These are phyloP conservation scores for Heliconius congener DNA, from an alignment of 1,140 invertebrate genomes.

Conservation along the genomic window DNA sequence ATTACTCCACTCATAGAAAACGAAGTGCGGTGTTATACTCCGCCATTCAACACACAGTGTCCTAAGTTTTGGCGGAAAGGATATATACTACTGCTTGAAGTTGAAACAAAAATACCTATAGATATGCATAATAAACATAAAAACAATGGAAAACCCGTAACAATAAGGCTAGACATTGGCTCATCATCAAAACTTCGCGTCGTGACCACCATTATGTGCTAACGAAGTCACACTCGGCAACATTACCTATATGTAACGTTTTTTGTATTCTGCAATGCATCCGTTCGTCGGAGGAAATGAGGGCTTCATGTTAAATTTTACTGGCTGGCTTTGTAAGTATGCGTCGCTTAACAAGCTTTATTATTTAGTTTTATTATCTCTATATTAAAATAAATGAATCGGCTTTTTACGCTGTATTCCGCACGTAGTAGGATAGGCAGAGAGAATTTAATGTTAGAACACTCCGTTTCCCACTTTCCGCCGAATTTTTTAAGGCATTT, in stretches of 20 bases:
- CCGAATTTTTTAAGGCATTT: too few species aligned
- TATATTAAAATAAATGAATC: background rate
- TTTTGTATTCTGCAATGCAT: slow-evolving; percentile 60
- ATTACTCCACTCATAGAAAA: too few species aligned
- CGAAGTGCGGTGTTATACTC: too few species aligned
- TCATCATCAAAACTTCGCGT: slow-evolving; percentile 50
- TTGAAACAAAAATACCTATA: too few species aligned
- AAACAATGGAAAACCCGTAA: slow-evolving; percentile 45
- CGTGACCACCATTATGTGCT: slow-evolving; percentile 55
- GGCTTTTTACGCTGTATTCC: too few species aligned
- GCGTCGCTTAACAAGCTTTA: slow-evolving; percentile 28
- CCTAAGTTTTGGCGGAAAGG: too few species aligned
- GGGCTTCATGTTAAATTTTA: slow-evolving; percentile 62
- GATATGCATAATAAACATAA: slow-evolving; percentile 27
- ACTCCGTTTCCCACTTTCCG: too few species aligned
- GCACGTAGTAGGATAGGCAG: too few species aligned
- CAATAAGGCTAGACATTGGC: slow-evolving; percentile 55
- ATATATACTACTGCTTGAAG: too few species aligned
- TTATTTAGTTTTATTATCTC: slow-evolving; percentile 2
- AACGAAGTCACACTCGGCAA: slow-evolving; percentile 50
- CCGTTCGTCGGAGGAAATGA: slow-evolving; percentile 68
- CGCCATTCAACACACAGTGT: too few species aligned
- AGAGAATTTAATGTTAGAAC: too few species aligned
- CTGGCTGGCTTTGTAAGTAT: slow-evolving; percentile 46
- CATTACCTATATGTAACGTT: slow-evolving; percentile 45